phyloP scores from a whole-genome alignment of 2,797 vertebrate genomes.

The Forpus xanthops region DNA sequence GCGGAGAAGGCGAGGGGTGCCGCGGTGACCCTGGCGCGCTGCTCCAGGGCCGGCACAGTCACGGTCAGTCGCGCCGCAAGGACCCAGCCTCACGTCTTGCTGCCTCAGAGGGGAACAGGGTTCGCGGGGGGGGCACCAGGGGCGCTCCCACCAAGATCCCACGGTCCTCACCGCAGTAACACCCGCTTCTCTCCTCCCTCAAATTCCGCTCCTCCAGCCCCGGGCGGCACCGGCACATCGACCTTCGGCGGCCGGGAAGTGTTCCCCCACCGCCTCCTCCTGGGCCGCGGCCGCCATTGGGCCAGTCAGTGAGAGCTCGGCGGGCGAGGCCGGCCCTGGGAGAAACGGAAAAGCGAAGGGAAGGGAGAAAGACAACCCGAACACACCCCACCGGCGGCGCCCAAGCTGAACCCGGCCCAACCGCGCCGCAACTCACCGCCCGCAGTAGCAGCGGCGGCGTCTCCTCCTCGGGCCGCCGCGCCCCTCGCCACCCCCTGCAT shows the following conservation, averaged over 20 bases:
- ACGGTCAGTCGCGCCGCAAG: not conserved
- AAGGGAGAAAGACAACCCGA: not conserved
- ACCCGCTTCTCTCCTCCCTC: not conserved
- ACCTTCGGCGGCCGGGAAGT: not conserved
- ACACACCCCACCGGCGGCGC: slow-evolving; percentile 7
- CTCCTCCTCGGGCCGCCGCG: slow-evolving; percentile 52
- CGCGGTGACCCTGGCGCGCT: not conserved
- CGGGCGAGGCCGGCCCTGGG: not conserved
- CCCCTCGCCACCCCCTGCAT: slow-evolving; percentile 24
- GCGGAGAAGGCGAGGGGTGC: not conserved
- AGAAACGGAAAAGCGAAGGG: not conserved
- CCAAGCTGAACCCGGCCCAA: not conserved
- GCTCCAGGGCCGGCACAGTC: not conserved
- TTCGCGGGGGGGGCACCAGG: not conserved
- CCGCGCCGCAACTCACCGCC: slow-evolving; percentile 53
- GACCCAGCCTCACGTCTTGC: not conserved
- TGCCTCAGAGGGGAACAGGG: not conserved
- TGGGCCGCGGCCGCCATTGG: slow-evolving; percentile 42
- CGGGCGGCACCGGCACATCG: not conserved
- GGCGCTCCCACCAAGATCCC: not conserved
- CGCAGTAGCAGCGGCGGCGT: not conserved
- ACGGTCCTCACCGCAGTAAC: not conserved
- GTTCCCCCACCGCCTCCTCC: not conserved
- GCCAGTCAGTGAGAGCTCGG: not conserved
- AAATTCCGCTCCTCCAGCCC: not conserved